Conservation (phyloP, 2,797 vertebrate species). For the Graptemys geographica region DNA sequence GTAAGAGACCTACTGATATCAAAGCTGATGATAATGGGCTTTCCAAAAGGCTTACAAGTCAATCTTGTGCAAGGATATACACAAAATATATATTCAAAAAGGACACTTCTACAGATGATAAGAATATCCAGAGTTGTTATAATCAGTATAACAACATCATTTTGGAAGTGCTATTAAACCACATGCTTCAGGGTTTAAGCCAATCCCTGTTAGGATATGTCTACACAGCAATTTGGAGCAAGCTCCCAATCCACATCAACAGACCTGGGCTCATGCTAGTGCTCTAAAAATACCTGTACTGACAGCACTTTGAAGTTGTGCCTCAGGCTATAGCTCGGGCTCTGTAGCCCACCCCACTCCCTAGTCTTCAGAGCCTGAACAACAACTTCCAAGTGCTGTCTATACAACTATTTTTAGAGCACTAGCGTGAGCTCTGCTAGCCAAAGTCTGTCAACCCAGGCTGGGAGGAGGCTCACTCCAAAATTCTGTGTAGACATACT, state of each 20-base stretch:
- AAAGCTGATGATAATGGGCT: constrained; percentile 22
- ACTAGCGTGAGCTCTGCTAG: neutral
- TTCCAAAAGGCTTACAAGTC: neutral
- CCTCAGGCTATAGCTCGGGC: neutral
- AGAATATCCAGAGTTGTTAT: neutral
- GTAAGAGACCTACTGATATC: neutral
- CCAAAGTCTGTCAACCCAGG: neutral
- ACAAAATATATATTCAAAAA: neutral
- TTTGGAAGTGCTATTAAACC: neutral
- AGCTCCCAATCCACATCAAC: neutral
- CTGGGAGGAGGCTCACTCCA: neutral
- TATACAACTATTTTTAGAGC: neutral
- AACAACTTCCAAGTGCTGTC: too few relatives aligned
- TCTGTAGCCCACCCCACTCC: neutral
- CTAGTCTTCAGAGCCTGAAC: neutral
- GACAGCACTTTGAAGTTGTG: neutral
- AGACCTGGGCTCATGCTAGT: neutral
- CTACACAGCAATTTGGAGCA: neutral
- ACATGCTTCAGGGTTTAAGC: neutral
- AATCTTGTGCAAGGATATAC: neutral
- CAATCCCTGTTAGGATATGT: neutral
- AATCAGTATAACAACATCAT: neutral
- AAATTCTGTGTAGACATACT: neutral
- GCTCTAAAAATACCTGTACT: neutral
- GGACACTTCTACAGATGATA: neutral